Base-by-base conservation (phyloP, 2,888 invertebrate genomes). In the Latrodectus hesperus region DNA sequence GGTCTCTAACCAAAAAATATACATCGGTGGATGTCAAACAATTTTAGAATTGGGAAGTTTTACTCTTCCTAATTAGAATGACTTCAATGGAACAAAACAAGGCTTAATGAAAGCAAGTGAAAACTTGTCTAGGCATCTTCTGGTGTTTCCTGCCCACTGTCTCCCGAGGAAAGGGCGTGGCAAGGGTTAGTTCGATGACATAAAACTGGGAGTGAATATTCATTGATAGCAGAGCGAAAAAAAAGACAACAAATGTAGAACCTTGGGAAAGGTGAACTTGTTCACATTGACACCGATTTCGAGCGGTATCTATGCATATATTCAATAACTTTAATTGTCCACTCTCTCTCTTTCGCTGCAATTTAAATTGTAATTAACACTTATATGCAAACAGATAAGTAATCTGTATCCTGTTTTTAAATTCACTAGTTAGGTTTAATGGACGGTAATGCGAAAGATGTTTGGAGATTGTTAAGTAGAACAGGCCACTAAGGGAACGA, bases 281-380 rank as follows among this genome's bases (percentile, higher is more conserved):
- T 67, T 78, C 73, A 78, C 84, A 84, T 84, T 84, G 84, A 84
- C 84, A 84, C 78, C 84, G 67, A 78, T 84, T 84, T 60, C n/a
- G 12, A 60, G 60, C 8, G 38, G 38, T 38, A 38, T 38, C 38
- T 38, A 38, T 38, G 38, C 38, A 38, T 38, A 38, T 38, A 38
- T 38, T 38, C 38, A 38, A 38, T 38, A 6, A 38, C 38, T 38
- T 38, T 38, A 38, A 38, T 38, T 38, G 38, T 38, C 38, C 38
- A 5, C 38, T 3, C 38, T 38, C 38, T 38, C n/a, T n/a, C n/a
- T n/a, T n/a, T n/a, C n/a, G n/a, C n/a, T n/a, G n/a, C n/a, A n/a
- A n/a, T n/a, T n/a, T n/a, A 22, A 22, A 22, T 22, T 22, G 38
- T 38, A 38, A 38, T 38, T 38, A 4, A 38, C 38, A 6, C 1